Evolutionary conservation across 2,888 invertebrate genomes (phyloP).

Genomic region (Drosophila bunnanda): DNA sequence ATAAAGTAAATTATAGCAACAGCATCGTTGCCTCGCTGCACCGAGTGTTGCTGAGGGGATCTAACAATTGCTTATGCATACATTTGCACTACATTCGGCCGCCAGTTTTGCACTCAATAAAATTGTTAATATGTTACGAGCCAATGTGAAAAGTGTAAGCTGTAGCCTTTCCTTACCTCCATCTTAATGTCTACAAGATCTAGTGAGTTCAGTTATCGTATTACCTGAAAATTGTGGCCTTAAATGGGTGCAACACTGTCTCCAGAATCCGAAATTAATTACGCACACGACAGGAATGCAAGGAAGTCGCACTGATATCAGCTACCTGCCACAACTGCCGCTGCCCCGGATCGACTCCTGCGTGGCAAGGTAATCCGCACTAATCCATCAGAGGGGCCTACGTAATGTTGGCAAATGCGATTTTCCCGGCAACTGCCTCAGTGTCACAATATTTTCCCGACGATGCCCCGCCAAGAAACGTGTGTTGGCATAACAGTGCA

Average conservation of each 20-base stretch:
- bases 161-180: background rate
- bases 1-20: slow-evolving; percentile 74
- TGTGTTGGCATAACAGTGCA: slow-evolving; percentile 72
- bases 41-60: slow-evolving; percentile 1
- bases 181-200: background rate
- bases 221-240: slow-evolving; percentile 16
- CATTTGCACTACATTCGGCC: slow-evolving; percentile 71
- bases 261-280: slow-evolving; percentile 26
- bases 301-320: slow-evolving; percentile 12
- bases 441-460: slow-evolving; percentile 68
- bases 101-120: slow-evolving; percentile 71
- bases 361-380: slow-evolving; percentile 56
- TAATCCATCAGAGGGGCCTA: slow-evolving; percentile 66
- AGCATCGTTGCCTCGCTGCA: slow-evolving; percentile 54
- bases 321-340: slow-evolving; percentile 72
- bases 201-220: background rate
- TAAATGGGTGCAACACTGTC: background rate
- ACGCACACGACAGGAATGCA: slow-evolving; percentile 33
- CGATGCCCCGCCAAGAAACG: slow-evolving; percentile 44
- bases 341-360: slow-evolving; percentile 18
- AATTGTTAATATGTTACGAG: slow-evolving; percentile 54
- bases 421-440: slow-evolving; percentile 76
- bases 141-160: background rate
- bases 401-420: slow-evolving; percentile 75
- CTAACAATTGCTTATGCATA: slow-evolving; percentile 61